Conservation (phyloP, 2,113 vertebrate genomes). For the Hydrolagus affinis region DNA sequence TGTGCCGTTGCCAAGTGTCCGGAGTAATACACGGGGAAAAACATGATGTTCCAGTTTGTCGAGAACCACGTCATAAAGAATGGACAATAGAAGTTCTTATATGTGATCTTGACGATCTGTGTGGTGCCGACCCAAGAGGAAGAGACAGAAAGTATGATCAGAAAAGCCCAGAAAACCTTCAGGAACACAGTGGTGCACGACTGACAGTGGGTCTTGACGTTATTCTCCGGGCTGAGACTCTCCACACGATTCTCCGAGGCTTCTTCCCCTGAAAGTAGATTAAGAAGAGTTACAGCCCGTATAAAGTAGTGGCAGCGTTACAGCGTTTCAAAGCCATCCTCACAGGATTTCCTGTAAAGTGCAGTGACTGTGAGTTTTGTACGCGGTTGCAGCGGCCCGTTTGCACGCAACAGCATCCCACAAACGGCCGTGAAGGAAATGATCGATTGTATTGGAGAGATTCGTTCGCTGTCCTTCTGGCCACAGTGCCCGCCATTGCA, state of each 20-base stretch:
- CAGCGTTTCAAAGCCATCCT: too few species aligned
- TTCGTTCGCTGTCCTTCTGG: too few species aligned
- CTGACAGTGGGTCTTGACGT: slow-evolving; percentile 74
- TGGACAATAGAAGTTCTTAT: slow-evolving; percentile 93
- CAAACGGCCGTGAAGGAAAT: too few species aligned
- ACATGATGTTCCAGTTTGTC: slow-evolving; percentile 98
- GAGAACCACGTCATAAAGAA: slow-evolving; percentile 99
- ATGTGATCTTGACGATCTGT: slow-evolving; percentile 91
- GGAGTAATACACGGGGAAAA: slow-evolving; percentile 95
- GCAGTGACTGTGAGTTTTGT: too few species aligned
- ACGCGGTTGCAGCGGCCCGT: too few species aligned
- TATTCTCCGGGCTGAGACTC: slow-evolving; percentile 51
- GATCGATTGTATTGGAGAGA: too few species aligned
- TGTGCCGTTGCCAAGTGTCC: slow-evolving; percentile 77
- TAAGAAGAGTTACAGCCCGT: too few species aligned
- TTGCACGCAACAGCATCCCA: too few species aligned
- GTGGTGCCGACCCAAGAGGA: slow-evolving; percentile 96
- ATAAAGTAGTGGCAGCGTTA: too few species aligned
- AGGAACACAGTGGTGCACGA: slow-evolving; percentile 66
- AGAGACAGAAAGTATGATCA: slow-evolving; percentile 85
- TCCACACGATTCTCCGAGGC: slow-evolving; percentile 66
- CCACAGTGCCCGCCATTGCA: too few species aligned
- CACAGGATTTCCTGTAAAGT: too few species aligned
- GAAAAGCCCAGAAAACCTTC: slow-evolving; percentile 83
- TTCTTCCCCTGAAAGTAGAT: slow-evolving; percentile 69